Percentiles rank a stretch among this genome's conserved stretches.
phyloP scores from a whole-genome alignment of 1,140 invertebrate species.

The Aphelenchoides fujianensis region DNA sequence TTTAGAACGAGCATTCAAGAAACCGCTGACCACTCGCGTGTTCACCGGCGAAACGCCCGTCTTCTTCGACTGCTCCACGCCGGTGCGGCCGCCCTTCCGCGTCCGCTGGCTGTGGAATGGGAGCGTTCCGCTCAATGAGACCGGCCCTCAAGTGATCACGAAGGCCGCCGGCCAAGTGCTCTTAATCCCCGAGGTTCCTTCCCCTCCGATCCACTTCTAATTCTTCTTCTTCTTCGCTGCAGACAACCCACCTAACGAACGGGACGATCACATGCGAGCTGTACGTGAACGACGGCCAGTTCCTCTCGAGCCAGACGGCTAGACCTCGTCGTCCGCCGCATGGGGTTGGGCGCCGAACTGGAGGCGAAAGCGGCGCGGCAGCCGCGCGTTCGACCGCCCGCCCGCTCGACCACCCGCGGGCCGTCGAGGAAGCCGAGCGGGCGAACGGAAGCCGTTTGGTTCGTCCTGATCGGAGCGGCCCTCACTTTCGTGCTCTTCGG shows the following conservation, averaged over 20 bases:
- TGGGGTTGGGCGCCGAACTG: background rate
- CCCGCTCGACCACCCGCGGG: too few species aligned
- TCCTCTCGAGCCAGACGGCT: background rate
- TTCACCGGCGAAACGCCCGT: background rate
- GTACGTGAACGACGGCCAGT: conserved; percentile 5
- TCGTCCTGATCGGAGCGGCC: background rate
- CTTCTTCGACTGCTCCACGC: background rate
- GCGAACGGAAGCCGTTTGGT: background rate
- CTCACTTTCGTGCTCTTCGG: background rate
- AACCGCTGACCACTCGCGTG: background rate
- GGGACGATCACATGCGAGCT: background rate
- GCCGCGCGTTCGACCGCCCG: too few species aligned
- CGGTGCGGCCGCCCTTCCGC: background rate
- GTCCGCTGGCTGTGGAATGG: conserved; percentile 5
- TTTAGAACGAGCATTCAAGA: conserved; percentile 5
- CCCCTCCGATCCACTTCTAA: background rate
- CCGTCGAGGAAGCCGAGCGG: too few species aligned
- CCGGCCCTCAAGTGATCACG: background rate
- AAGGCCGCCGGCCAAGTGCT: background rate
- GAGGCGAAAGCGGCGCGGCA: background rate
- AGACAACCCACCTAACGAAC: background rate
- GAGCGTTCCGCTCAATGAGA: background rate
- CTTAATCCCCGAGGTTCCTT: background rate
- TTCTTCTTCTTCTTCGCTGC: background rate
- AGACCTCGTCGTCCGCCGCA: background rate